Evolutionary conservation across 2,797 vertebrate genomes (phyloP), one percentile per base, ranked within the genome.

Genomic region (Sphenopsis melanotis): DNA sequence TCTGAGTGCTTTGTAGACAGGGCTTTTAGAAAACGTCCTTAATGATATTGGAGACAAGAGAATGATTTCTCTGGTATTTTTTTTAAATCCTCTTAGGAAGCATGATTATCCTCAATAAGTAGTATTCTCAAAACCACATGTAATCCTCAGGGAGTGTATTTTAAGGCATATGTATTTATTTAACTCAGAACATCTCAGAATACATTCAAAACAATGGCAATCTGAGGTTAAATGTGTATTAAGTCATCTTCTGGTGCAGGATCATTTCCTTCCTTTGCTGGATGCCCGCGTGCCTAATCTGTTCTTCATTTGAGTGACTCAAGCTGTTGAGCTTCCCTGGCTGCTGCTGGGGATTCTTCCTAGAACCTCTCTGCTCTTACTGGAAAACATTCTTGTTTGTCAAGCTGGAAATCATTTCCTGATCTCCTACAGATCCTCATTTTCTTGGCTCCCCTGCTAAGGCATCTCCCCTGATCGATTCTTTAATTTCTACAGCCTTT

Each of bases 231-330:
- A 92, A 84, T 82, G 66, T 23, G 0, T 89, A 79, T 91, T 95
- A 93, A 86, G 80, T 94, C 50, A 59, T 93, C 70, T 83, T 77
- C 66, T 93, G 74, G 44, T 95, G 77, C 70, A 93, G 76, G 83
- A 90, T 91, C 74, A 87, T 95, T 97, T 96, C 93, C 94, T 95
- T 94, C 93, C 95, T 94, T 90, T 77, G 26, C 87, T 94, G 39
- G 72, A 68, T 83, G 91, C 78, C 89, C 4, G 2, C 22, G 24
- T 87, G 83, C 78, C 87, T 93, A 57, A 93, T 95, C 90, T 85
- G 89, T 77, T 93, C 92, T 91, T 92, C 83, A 68, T 95, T 90
- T 81, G 77, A 74, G 68, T 94, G 93, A 96, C 74, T 96, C 91
- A 96, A 94, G 41, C 74, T 10, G 0, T 57, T 77, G 83, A 94